A percentile compares a stretch with the other conserved stretches of the same genome.
phyloP scores from a whole-genome alignment of 2,113 vertebrate genomes.

The Progne subis region DNA sequence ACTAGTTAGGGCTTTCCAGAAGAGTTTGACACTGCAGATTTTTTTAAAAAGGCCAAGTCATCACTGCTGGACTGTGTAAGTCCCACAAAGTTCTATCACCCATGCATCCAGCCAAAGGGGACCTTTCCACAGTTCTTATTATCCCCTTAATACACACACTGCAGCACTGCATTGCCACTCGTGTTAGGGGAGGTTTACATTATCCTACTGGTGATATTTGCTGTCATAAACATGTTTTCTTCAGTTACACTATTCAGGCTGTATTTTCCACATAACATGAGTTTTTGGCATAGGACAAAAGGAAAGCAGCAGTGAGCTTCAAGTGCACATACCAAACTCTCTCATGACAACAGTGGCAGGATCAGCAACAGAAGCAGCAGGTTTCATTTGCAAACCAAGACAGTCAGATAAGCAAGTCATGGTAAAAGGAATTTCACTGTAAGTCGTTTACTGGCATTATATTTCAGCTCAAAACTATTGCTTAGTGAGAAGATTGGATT shows the following conservation, averaged over 20 bases:
- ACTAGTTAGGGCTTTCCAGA: not conserved
- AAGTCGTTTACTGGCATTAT: not conserved
- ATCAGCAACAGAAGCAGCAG: constrained; percentile 37
- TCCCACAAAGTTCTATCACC: not conserved
- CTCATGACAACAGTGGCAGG: constrained; percentile 5
- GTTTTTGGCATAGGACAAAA: constrained; percentile 31
- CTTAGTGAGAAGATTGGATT: not conserved
- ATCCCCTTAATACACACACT: not conserved
- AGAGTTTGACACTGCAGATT: not conserved
- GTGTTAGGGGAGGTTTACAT: not conserved
- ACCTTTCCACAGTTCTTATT: not conserved
- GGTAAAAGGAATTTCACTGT: not conserved
- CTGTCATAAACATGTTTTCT: not conserved
- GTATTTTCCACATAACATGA: not conserved
- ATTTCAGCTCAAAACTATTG: not conserved
- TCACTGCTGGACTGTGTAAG: not conserved
- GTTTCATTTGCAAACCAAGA: constrained; percentile 30
- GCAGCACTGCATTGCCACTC: not conserved
- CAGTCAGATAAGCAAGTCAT: not conserved
- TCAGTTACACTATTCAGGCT: not conserved
- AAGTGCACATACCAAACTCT: not conserved
- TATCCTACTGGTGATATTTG: not conserved
- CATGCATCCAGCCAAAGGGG: not conserved
- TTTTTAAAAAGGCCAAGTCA: not conserved
- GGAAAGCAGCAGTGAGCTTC: constrained; percentile 31